Evolutionary conservation across 2,113 vertebrate genomes (phyloP).

Genomic region (Mugil cephalus): DNA sequence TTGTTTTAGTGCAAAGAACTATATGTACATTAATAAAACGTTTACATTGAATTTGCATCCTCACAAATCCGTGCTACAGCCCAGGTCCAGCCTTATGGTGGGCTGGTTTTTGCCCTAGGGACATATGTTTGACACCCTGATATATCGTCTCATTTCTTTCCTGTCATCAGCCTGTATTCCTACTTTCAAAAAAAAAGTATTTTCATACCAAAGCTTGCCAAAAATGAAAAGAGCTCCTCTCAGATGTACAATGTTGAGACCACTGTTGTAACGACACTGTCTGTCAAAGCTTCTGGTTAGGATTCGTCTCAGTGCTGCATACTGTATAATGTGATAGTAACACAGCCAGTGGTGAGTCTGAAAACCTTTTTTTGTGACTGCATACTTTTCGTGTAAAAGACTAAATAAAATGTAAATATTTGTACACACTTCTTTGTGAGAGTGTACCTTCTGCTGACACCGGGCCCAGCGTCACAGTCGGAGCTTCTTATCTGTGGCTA

Average conservation of each 20-base stretch:
- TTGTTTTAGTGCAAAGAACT: no score
- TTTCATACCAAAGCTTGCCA: slow-evolving; percentile 55
- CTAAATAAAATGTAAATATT: slow-evolving; percentile 76
- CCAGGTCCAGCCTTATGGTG: no score
- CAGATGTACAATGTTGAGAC: slow-evolving; percentile 32
- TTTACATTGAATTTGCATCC: no score
- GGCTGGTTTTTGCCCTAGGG: no score
- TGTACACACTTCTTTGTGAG: slow-evolving; percentile 31
- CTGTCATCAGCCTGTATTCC: background rate
- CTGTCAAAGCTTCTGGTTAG: slow-evolving; percentile 36
- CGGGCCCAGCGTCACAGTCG: background rate
- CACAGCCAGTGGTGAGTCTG: slow-evolving; percentile 22
- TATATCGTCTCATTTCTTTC: background rate
- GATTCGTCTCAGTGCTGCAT: slow-evolving; percentile 42
- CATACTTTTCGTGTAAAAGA: slow-evolving; percentile 57
- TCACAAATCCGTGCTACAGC: no score
- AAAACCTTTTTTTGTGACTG: slow-evolving; percentile 48
- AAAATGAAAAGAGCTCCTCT: slow-evolving; percentile 15
- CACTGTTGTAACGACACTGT: slow-evolving; percentile 50
- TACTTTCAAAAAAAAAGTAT: background rate
- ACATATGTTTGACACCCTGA: no score
- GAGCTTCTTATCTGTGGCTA: slow-evolving; percentile 12
- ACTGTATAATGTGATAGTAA: slow-evolving; percentile 47
- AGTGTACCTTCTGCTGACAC: background rate
- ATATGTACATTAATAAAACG: no score